phyloP scores from a whole-genome alignment of 2,797 vertebrate genomes.

The Eleutherodactylus coqui region DNA sequence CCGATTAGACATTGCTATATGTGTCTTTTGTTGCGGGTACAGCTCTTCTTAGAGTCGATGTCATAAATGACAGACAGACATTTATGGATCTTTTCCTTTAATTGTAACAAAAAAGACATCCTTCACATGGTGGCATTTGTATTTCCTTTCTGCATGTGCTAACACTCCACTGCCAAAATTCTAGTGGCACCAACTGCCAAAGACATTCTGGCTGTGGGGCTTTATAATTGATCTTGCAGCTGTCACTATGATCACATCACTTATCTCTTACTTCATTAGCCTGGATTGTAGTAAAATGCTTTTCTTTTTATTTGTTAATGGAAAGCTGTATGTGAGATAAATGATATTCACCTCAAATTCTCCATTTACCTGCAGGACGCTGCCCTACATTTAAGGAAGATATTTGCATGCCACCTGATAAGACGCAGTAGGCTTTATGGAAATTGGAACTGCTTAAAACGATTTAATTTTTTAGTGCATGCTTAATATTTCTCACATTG shows the following conservation, averaged over 20 bases:
- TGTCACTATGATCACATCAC: constrained; percentile 51
- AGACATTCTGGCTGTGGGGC: constrained; percentile 40
- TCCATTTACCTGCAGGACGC: neutral
- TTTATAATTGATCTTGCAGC: constrained; percentile 55
- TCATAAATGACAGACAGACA: neutral
- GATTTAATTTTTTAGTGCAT: neutral
- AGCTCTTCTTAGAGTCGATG: neutral
- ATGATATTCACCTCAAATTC: neutral
- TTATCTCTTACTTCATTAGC: constrained; percentile 46
- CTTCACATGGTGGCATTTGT: constrained; percentile 41
- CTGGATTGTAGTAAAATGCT: constrained; percentile 28
- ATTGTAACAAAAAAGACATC: constrained; percentile 45
- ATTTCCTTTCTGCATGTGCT: constrained; percentile 11
- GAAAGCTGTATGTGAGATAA: constrained; percentile 14
- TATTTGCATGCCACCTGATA: neutral
- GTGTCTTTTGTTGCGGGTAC: neutral
- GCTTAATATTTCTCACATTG: neutral
- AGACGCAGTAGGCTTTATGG: no score
- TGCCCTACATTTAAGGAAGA: neutral
- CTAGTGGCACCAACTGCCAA: constrained; percentile 42
- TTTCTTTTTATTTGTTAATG: constrained; percentile 13
- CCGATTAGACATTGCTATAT: neutral
- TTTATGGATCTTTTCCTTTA: constrained; percentile 17
- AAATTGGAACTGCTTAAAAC: neutral
- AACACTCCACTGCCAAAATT: constrained; percentile 41